These are phyloP conservation scores for Nephrotoma guestfalica DNA, from an alignment of 2,888 invertebrate genomes.

Conservation along the genomic window DNA sequence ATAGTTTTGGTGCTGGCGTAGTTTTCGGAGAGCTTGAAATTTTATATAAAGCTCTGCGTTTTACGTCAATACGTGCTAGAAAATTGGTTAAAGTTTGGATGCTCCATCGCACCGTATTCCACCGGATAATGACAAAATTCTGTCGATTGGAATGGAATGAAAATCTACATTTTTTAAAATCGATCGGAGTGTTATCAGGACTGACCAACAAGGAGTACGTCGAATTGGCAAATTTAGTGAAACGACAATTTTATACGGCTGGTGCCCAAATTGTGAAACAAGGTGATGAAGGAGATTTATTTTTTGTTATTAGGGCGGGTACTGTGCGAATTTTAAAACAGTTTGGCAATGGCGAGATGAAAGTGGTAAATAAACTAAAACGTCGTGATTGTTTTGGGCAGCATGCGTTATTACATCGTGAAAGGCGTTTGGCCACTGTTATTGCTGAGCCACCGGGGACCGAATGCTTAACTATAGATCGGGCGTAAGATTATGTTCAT, in stretches of 20 bases:
- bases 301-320: constrained; percentile 79
- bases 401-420: constrained; percentile 71
- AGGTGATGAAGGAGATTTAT: constrained; percentile 77
- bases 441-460: constrained; percentile 72
- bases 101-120: constrained; percentile 71
- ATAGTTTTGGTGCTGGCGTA: constrained; percentile 64
- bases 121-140: constrained; percentile 76
- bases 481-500: constrained; percentile 44
- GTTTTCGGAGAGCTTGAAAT: constrained; percentile 89
- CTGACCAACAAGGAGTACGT: neutral
- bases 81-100: constrained; percentile 74
- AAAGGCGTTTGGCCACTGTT: constrained; percentile 78
- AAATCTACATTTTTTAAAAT: constrained; percentile 67
- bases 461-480: constrained; percentile 74
- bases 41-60: constrained; percentile 82
- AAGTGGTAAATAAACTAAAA: constrained; percentile 51
- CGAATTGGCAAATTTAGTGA: constrained; percentile 75
- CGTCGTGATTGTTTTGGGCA: constrained; percentile 83
- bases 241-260: constrained; percentile 69
- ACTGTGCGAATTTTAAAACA: constrained; percentile 58
- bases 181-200: constrained; percentile 51
- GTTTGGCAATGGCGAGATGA: constrained; percentile 42
- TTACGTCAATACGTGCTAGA: constrained; percentile 72
- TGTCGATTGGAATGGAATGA: constrained; percentile 74
- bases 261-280: constrained; percentile 68